These are phyloP conservation scores for Phalacrocorax carbo DNA, from an alignment of 2,113 vertebrate genomes.

Conservation along the genomic window DNA sequence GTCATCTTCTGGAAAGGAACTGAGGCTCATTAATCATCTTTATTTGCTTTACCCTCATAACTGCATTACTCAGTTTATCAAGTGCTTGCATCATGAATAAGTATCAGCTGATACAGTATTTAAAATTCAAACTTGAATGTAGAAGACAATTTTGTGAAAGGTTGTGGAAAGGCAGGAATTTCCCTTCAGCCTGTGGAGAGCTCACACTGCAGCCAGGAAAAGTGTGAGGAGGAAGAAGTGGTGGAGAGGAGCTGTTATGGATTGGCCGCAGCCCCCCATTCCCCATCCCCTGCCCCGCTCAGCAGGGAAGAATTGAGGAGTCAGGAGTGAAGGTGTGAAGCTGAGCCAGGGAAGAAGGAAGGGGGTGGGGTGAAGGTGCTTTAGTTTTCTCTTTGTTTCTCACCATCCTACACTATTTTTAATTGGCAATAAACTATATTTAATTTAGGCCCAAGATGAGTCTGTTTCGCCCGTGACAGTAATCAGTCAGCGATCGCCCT, in stretches of 20 bases:
- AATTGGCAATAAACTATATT: not conserved
- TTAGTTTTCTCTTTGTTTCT: not conserved
- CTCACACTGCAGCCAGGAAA: not conserved
- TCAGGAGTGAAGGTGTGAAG: not conserved
- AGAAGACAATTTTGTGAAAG: not conserved
- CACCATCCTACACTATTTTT: not conserved
- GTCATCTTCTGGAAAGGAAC: not conserved
- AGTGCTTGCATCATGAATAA: fast-evolving
- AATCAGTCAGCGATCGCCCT: fast-evolving
- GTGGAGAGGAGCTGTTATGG: not conserved
- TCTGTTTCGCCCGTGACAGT: not conserved
- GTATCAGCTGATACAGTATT: not conserved
- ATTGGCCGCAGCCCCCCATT: not conserved
- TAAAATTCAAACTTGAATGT: not conserved
- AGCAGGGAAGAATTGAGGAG: not conserved
- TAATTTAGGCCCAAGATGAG: not conserved
- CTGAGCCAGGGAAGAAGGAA: not conserved
- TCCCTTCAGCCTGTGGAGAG: not conserved
- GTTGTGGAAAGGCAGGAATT: not conserved
- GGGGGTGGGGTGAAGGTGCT: fast-evolving
- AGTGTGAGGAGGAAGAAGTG: not conserved
- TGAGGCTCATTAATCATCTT: not conserved
- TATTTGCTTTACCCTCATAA: not conserved
- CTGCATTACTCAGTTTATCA: not conserved
- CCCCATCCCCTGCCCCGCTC: fast-evolving